Percentiles rank a stretch among this genome's conserved stretches.
These are phyloP conservation scores for Rhopalosiphum maidis DNA, from an alignment of 1,140 invertebrate species.

Conservation along the genomic window DNA sequence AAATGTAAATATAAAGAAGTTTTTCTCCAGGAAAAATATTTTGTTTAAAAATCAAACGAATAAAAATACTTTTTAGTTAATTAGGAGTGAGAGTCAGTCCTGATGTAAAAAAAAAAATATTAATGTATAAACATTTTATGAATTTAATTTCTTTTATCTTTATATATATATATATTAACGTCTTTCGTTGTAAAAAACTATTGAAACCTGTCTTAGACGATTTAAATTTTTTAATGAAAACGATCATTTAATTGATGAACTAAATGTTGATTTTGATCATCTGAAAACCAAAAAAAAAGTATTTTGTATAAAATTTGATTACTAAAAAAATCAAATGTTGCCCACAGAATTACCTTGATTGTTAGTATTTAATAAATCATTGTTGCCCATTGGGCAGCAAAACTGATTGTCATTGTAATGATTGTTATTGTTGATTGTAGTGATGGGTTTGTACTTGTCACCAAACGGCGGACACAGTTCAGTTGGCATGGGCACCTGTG, in stretches of 20 bases:
- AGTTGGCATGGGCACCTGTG: constrained; percentile 48
- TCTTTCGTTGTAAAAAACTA: constrained; percentile 55
- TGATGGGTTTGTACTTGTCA: constrained; percentile 30
- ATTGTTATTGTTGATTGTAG: constrained; percentile 52
- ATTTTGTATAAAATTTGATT: not conserved
- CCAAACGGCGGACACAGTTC: constrained; percentile 44
- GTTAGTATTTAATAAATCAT: not conserved
- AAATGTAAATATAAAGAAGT: constrained; percentile 49
- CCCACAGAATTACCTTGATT: constrained; percentile 10
- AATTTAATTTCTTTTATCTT: not conserved
- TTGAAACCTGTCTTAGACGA: not conserved
- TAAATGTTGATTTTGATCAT: constrained; percentile 22
- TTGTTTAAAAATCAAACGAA: constrained; percentile 57
- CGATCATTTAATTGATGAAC: constrained; percentile 7
- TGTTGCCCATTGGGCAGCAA: constrained; percentile 28
- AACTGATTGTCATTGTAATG: constrained; percentile 42
- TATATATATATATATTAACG: constrained; percentile 3
- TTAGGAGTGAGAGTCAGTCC: constrained; percentile 55
- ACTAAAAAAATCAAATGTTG: not conserved
- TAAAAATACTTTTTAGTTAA: constrained; percentile 52
- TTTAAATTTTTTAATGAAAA: constrained; percentile 32
- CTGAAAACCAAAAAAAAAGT: not conserved
- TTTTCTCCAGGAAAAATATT: constrained; percentile 53
- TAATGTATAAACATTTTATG: not conserved
- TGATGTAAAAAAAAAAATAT: constrained; percentile 49